A percentile compares a stretch with the other conserved stretches of the same genome.
These are phyloP conservation scores for Stomatorhinus walkeri DNA, from an alignment of 2,797 vertebrate genomes.

Conservation along the genomic window DNA sequence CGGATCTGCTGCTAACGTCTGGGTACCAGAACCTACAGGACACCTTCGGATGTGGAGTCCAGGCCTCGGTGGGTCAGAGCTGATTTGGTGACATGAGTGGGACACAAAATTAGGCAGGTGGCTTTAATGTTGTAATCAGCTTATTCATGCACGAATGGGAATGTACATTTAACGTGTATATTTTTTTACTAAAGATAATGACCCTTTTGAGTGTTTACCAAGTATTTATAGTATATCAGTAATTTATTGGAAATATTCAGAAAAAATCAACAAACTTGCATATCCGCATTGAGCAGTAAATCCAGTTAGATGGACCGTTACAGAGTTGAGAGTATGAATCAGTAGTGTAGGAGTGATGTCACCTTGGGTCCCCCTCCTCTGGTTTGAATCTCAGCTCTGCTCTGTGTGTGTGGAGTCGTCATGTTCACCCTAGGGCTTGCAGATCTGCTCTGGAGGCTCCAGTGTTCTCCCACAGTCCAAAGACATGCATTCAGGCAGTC, in stretches of 20 bases:
- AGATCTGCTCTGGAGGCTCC: neutral
- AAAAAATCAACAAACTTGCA: neutral
- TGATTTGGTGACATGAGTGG: neutral
- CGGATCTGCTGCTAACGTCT: neutral
- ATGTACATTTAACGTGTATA: neutral
- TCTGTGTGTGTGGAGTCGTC: neutral
- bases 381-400: neutral
- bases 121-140: neutral
- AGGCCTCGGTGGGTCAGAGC: neutral
- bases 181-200: neutral
- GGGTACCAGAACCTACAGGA: neutral
- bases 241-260: neutral
- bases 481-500: neutral
- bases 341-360: neutral
- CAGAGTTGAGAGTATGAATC: neutral
- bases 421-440: neutral
- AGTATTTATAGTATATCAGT: neutral
- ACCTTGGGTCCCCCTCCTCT: neutral
- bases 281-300: neutral
- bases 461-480: neutral
- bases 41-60: neutral
- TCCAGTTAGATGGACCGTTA: neutral
- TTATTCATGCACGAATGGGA: neutral
- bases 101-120: neutral
- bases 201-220: neutral